These are phyloP conservation scores for Petrosia ficiformis DNA, from an alignment of 37 sponge, comb jelly and placozoan genomes.

Conservation along the genomic window DNA sequence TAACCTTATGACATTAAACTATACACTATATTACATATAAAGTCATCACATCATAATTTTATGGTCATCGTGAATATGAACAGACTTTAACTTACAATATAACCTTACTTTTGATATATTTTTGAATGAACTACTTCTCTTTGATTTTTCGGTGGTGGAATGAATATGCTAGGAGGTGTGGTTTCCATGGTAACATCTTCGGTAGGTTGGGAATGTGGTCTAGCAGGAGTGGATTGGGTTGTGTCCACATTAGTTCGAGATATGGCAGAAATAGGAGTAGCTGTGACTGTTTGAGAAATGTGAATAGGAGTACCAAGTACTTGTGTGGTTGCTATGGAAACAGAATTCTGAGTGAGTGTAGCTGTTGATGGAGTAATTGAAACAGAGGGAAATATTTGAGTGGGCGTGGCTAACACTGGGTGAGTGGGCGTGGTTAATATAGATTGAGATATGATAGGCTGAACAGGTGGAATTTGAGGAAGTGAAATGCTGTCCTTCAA, in stretches of 20 bases:
- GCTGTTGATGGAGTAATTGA: neutral
- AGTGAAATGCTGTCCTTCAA: no score
- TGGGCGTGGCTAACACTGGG: neutral
- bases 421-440: neutral
- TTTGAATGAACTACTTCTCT: constrained; percentile 21
- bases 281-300: neutral
- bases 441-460: neutral
- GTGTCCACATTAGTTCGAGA: neutral
- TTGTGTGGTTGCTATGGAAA: neutral
- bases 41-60: no score
- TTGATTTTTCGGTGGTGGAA: constrained; percentile 30
- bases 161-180: constrained; percentile 18
- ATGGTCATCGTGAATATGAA: no score
- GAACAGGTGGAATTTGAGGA: neutral
- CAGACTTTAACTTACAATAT: no score
- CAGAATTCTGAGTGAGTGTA: neutral
- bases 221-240: neutral
- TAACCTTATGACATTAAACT: no score
- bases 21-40: no score
- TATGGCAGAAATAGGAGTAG: neutral
- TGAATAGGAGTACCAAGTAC: neutral
- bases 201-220: neutral
- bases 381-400: neutral
- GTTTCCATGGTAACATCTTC: neutral
- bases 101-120: constrained; percentile 38